Conservation (phyloP, 1,140 invertebrate genomes). For the Andricus grossulariae region DNA sequence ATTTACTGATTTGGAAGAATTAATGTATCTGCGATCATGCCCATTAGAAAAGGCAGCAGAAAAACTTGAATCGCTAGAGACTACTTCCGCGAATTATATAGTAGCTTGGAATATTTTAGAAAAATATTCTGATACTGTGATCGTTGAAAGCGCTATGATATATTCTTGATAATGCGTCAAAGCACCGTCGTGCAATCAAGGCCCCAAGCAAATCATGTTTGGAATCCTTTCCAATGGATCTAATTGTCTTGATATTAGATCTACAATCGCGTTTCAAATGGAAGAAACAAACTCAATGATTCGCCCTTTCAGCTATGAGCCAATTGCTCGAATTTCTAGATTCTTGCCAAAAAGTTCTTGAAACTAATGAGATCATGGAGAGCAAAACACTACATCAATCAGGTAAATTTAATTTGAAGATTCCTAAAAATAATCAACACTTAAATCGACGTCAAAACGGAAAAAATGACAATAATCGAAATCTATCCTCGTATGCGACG, state of each 20-base stretch:
- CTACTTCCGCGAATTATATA: too few relatives aligned
- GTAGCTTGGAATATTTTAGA: too few relatives aligned
- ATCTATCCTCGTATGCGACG: too few relatives aligned
- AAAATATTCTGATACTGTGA: too few relatives aligned
- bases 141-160: not conserved
- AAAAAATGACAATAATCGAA: too few relatives aligned
- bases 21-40: too few relatives aligned
- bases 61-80: too few relatives aligned
- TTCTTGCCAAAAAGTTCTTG: not conserved
- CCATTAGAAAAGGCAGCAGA: too few relatives aligned
- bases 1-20: too few relatives aligned
- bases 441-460: too few relatives aligned
- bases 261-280: not conserved
- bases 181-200: not conserved
- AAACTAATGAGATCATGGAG: not conserved
- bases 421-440: too few relatives aligned
- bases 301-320: not conserved
- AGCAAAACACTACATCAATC: not conserved
- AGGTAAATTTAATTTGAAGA: not conserved
- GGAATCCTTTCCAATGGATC: not conserved
- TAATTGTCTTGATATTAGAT: not conserved
- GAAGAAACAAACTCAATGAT: not conserved
- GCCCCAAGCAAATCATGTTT: not conserved
- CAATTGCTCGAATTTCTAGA: not conserved
- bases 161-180: not conserved